Conservation (phyloP, 2,113 vertebrate species). For the Ochotona princeps region DNA sequence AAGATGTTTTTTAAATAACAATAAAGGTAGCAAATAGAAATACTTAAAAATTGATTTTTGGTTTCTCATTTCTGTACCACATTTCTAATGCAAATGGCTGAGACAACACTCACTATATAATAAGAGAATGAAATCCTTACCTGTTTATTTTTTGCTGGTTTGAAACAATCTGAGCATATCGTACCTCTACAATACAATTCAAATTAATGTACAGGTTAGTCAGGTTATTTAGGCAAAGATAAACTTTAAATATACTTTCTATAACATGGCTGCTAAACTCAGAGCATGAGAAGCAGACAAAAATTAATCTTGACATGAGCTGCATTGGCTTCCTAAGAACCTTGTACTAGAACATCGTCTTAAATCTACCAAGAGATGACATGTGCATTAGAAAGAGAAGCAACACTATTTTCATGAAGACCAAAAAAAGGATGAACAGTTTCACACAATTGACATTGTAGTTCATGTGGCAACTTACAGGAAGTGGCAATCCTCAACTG, state of each 20-base stretch:
- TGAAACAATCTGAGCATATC: constrained; percentile 94
- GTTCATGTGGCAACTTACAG: constrained; percentile 91
- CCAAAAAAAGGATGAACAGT: constrained; percentile 77
- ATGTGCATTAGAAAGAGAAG: constrained; percentile 39
- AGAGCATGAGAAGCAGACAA: background rate
- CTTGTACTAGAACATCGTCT: constrained; percentile 4
- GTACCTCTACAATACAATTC: constrained; percentile 87
- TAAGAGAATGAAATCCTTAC: constrained; percentile 84
- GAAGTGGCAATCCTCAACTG: constrained; percentile 95
- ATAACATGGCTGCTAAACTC: constrained; percentile 35
- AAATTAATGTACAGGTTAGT: constrained; percentile 67
- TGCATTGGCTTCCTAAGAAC: background rate
- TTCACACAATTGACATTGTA: constrained; percentile 78
- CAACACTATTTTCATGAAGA: constrained; percentile 68
- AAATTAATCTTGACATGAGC: background rate
- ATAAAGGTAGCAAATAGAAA: constrained; percentile 37
- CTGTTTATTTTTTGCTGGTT: constrained; percentile 95
- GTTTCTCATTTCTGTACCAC: constrained; percentile 37
- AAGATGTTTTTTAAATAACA: background rate
- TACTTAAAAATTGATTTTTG: constrained; percentile 41
- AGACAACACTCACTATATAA: constrained; percentile 55
- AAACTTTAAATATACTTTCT: constrained; percentile 63
- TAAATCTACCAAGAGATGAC: constrained; percentile 28
- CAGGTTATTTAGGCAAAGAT: constrained; percentile 3
- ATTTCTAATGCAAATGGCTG: constrained; percentile 27